These are phyloP conservation scores for Sinonovacula constricta DNA, from an alignment of 1,140 invertebrate genomes.

Conservation along the genomic window DNA sequence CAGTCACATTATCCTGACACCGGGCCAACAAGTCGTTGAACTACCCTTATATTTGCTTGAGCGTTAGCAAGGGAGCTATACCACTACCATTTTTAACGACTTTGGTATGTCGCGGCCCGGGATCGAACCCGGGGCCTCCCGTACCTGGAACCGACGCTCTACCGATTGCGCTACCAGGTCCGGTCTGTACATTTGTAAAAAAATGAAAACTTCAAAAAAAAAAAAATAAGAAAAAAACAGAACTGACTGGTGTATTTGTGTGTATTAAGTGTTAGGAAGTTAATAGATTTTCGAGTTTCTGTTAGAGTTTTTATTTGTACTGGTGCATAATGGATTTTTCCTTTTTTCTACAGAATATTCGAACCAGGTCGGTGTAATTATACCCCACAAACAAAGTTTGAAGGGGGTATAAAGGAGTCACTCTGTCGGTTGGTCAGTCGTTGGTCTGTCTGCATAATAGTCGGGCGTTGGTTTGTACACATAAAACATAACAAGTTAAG, in stretches of 20 bases:
- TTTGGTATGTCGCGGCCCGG: too few relatives aligned
- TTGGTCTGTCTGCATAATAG: conserved; percentile 36
- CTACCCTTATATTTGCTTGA: too few relatives aligned
- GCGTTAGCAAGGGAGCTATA: too few relatives aligned
- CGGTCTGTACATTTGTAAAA: too few relatives aligned
- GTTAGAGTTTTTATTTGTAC: conserved; percentile 37
- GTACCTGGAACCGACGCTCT: too few relatives aligned
- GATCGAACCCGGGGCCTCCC: too few relatives aligned
- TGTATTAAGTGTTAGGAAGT: conserved; percentile 37
- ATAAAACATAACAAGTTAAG: conserved; percentile 41
- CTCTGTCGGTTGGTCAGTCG: conserved; percentile 37
- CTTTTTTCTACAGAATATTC: conserved; percentile 39
- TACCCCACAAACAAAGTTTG: conserved; percentile 40
- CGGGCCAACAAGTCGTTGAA: too few relatives aligned
- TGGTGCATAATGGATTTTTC: conserved; percentile 37
- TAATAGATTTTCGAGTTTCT: conserved; percentile 36
- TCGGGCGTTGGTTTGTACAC: conserved; percentile 37
- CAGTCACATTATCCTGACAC: too few relatives aligned
- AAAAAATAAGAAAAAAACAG: conserved; percentile 13
- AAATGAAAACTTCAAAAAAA: neutral
- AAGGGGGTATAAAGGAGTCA: conserved; percentile 36
- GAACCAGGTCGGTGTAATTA: conserved; percentile 36
- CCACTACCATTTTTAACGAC: too few relatives aligned
- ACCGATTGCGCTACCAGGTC: too few relatives aligned
- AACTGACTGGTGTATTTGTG: conserved; percentile 38